Conservation (phyloP, 2,797 vertebrate genomes). For the Siniperca undulata region DNA sequence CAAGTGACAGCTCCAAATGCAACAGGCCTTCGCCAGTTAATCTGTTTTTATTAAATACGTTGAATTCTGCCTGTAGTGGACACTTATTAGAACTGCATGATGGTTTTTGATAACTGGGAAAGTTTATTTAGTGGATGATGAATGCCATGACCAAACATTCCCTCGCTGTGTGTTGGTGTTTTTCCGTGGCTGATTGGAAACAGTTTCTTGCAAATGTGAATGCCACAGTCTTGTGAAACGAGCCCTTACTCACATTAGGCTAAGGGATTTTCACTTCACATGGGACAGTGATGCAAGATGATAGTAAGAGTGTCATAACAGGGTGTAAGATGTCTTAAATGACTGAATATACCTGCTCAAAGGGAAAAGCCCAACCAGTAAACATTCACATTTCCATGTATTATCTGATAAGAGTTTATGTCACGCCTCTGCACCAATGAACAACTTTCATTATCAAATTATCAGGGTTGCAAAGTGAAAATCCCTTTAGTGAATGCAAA, state of each 20-base stretch:
- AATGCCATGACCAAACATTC: slow-evolving; percentile 12
- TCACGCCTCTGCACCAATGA: slow-evolving; percentile 18
- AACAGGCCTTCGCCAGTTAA: neutral
- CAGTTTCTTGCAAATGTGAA: neutral
- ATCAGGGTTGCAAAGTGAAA: slow-evolving; percentile 12
- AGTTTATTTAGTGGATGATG: neutral
- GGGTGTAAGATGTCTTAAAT: slow-evolving; percentile 21
- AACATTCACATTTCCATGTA: neutral
- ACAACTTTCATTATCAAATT: slow-evolving; percentile 2
- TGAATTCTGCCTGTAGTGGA: slow-evolving; percentile 3
- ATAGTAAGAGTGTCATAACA: slow-evolving; percentile 45
- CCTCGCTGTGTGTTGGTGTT: neutral
- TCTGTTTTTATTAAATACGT: slow-evolving; percentile 1
- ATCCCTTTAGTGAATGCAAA: neutral
- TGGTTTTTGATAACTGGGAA: slow-evolving; percentile 11
- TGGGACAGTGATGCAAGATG: slow-evolving; percentile 58
- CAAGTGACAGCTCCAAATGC: neutral
- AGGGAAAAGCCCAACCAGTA: neutral
- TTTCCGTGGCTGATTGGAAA: slow-evolving; percentile 1
- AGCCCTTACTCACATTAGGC: slow-evolving; percentile 17
- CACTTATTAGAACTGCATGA: neutral
- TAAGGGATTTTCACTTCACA: slow-evolving; percentile 31
- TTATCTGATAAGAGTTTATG: slow-evolving; percentile 1
- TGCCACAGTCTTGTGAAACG: slow-evolving; percentile 13
- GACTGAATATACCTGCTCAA: neutral